Evolutionary conservation across 2,113 vertebrate species (phyloP).

Genomic region (Crotalus helleri): DNA sequence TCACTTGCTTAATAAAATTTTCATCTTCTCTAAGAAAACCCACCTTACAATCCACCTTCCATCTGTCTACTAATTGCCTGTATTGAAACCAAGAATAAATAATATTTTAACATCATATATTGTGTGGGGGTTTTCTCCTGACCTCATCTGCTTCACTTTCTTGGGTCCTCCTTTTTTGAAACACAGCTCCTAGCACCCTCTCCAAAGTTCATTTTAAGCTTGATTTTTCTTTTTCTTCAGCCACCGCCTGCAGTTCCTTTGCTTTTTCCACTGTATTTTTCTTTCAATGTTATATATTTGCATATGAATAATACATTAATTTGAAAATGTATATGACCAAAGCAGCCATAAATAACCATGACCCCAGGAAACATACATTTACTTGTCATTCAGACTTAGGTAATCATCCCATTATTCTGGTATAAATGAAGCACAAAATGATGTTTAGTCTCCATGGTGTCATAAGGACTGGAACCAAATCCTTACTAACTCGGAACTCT

Average conservation of each 20-base stretch:
- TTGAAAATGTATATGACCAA: not conserved
- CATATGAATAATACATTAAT: not conserved
- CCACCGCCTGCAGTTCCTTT: not conserved
- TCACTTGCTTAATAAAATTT: too few species aligned
- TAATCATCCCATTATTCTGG: too few species aligned
- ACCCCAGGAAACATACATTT: not conserved
- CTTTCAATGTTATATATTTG: not conserved
- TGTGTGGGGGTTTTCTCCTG: not conserved
- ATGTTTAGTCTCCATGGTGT: not conserved
- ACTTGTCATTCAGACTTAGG: not conserved
- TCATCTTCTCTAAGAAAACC: too few species aligned
- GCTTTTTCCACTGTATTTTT: not conserved
- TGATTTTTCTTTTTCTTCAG: not conserved
- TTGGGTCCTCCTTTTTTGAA: not conserved
- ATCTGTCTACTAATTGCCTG: too few species aligned
- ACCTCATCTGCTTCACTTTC: not conserved
- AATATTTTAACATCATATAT: too few species aligned
- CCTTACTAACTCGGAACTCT: not conserved
- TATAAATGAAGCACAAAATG: not conserved
- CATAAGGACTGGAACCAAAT: not conserved
- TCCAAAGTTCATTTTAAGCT: not conserved
- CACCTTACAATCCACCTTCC: too few species aligned
- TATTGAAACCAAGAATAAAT: too few species aligned
- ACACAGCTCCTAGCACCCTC: not conserved
- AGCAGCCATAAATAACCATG: not conserved